Evolutionary conservation across 1,140 invertebrate species (phyloP), one percentile per base, ranked within the genome.

Genomic region (Tetramorium parvispinum): DNA sequence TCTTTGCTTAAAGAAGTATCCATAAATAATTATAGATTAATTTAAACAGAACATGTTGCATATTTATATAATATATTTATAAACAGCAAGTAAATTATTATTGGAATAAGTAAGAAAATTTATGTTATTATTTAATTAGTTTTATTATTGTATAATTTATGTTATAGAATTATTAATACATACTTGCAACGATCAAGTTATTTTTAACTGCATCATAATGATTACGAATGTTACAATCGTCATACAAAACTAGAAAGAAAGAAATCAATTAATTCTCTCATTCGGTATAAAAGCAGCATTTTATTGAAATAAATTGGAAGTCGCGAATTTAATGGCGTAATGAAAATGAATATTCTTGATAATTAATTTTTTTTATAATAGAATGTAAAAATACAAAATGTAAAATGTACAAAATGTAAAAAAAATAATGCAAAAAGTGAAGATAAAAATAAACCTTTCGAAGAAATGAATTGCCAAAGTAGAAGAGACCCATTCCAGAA

Each of bases 231-330:
- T 63, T 37, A 63, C 2, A 37, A 63, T 16, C 4, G 32, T 37
- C 59, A 8, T 63, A 10, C 7, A 63, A 63, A 63, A 73, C 70
- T 73, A 46, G 6, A 73, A 73, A 13, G 3, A 40, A 66, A 66
- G 18, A 32, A 8, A 40, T 66, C 6, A 37, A n/a, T 66, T 66
- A 32, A 37, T 18, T 32, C 18, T 11, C 10, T 61, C 16, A 37
- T 5, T 63, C 0, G 0, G 7, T 37, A 37, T 32, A 32, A 63
- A 32, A 63, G 11, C 0, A 59, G 3, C 16, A 63, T 37, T 37
- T 63, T 32, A 32, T 32, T 4, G 18, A 32, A 32, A 18, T 37
- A 18, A 37, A 18, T 32, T 63, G 7, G 2, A 32, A 32, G 37
- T 32, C 27, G 6, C 1, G 16, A 61, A 21, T 57, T 57, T 21